Conservation (phyloP, 2,888 invertebrate genomes). For the Drosophila mulleri region DNA sequence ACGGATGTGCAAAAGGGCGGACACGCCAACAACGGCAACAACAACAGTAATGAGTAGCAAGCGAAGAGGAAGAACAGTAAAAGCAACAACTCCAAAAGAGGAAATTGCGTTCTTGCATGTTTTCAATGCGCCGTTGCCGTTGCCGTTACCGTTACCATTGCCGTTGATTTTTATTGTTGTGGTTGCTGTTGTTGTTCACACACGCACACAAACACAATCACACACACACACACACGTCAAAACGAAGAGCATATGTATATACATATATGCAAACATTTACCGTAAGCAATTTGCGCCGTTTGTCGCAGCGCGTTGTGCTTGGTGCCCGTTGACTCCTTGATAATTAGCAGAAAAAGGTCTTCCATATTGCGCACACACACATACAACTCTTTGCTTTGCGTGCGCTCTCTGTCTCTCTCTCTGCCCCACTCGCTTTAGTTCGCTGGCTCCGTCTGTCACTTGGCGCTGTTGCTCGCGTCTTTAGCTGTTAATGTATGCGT, state of each 20-base stretch:
- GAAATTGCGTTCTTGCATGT: constrained; percentile 68
- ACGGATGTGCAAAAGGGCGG: constrained; percentile 40
- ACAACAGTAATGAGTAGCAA: constrained; percentile 24
- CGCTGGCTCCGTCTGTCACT: constrained; percentile 2
- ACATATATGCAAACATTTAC: constrained; percentile 86
- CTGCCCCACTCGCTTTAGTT: constrained; percentile 5
- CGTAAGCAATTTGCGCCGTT: constrained; percentile 94
- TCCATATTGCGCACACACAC: constrained; percentile 88
- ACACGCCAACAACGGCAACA: constrained; percentile 38
- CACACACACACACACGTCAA: constrained; percentile 9
- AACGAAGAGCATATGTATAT: neutral
- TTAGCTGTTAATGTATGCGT: neutral
- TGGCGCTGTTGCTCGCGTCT: constrained; percentile 29
- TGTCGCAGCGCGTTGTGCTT: constrained; percentile 90
- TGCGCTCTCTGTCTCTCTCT: neutral
- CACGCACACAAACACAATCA: neutral
- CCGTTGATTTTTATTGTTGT: constrained; percentile 3
- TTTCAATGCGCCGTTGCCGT: constrained; percentile 26
- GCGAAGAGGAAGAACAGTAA: constrained; percentile 22
- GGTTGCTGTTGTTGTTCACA: constrained; percentile 13
- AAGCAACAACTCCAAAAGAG: constrained; percentile 30
- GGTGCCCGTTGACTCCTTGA: constrained; percentile 93
- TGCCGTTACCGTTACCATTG: neutral
- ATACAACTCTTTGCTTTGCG: constrained; percentile 23
- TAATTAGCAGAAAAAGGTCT: constrained; percentile 93